phyloP scores from a whole-genome alignment of 1,140 invertebrate species.

The Diorhabda sublineata region DNA sequence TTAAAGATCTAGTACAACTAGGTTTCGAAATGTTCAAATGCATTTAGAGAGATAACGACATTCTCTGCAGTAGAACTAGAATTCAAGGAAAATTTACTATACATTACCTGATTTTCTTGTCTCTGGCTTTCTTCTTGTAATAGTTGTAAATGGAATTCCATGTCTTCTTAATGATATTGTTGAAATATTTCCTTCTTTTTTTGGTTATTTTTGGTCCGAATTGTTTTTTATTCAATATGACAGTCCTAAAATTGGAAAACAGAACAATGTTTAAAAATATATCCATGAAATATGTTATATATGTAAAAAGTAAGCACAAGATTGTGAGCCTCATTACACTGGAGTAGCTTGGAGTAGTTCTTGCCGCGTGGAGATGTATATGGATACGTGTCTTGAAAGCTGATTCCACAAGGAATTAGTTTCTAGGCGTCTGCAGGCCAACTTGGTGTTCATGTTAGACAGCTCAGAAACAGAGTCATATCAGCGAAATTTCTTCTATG shows the following conservation, averaged over 20 bases:
- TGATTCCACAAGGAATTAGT: too few relatives aligned
- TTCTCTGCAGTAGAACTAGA: not conserved
- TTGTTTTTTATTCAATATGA: slow-evolving; percentile 22
- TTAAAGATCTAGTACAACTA: not conserved
- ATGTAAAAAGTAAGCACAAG: too few relatives aligned
- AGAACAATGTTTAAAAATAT: not conserved
- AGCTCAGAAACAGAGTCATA: too few relatives aligned
- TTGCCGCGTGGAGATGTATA: too few relatives aligned
- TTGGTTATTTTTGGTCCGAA: slow-evolving; percentile 13
- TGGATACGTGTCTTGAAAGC: too few relatives aligned
- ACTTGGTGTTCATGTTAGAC: too few relatives aligned
- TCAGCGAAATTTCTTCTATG: too few relatives aligned
- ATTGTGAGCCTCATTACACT: too few relatives aligned
- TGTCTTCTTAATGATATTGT: slow-evolving; percentile 27
- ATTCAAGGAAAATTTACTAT: not conserved
- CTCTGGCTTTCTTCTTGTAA: slow-evolving; percentile 32
- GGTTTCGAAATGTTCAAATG: not conserved
- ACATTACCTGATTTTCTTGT: slow-evolving; percentile 20
- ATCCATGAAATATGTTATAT: not conserved
- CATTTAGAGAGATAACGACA: not conserved
- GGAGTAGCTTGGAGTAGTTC: too few relatives aligned
- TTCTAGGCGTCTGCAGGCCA: too few relatives aligned
- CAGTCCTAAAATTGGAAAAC: slow-evolving; percentile 13
- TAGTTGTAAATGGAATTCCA: slow-evolving; percentile 38
- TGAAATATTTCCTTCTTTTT: slow-evolving; percentile 20